Evolutionary conservation across 2,888 invertebrate genomes (phyloP).

Genomic region (Drosophila ezoana): DNA sequence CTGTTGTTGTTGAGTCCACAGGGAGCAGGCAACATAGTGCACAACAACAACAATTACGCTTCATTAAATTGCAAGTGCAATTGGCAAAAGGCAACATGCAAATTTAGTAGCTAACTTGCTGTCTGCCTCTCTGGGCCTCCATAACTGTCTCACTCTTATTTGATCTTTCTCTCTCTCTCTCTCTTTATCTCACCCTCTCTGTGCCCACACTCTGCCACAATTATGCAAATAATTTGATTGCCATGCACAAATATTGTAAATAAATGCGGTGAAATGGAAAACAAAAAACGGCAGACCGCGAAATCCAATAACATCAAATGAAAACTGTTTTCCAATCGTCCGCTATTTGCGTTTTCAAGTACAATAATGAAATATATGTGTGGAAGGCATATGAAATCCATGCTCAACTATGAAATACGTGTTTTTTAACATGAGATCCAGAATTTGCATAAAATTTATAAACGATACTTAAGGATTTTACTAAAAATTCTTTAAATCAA

Average conservation of each 20-base stretch:
- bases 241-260: conserved; percentile 67
- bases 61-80: conserved; percentile 77
- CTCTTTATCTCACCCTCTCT: neutral
- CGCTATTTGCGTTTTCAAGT: conserved; percentile 48
- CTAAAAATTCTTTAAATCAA: no score
- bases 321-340: conserved; percentile 63
- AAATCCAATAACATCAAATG: conserved; percentile 73
- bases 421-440: no score
- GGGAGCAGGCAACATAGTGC: conserved; percentile 36
- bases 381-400: neutral
- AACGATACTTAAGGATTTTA: no score
- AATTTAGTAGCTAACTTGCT: conserved; percentile 54
- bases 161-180: neutral
- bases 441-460: no score
- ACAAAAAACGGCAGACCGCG: conserved; percentile 54
- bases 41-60: conserved; percentile 71
- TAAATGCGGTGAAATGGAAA: conserved; percentile 57
- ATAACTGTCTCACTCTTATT: neutral
- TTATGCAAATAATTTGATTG: conserved; percentile 78
- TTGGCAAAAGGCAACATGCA: conserved; percentile 62
- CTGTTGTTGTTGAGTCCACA: conserved; percentile 40
- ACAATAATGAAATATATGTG: conserved; percentile 64
- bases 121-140: conserved; percentile 16
- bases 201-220: conserved; percentile 44
- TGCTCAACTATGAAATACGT: conserved; percentile 11